Conservation (phyloP, 2,888 invertebrate species). For the Pyrocoelia pectoralis region DNA sequence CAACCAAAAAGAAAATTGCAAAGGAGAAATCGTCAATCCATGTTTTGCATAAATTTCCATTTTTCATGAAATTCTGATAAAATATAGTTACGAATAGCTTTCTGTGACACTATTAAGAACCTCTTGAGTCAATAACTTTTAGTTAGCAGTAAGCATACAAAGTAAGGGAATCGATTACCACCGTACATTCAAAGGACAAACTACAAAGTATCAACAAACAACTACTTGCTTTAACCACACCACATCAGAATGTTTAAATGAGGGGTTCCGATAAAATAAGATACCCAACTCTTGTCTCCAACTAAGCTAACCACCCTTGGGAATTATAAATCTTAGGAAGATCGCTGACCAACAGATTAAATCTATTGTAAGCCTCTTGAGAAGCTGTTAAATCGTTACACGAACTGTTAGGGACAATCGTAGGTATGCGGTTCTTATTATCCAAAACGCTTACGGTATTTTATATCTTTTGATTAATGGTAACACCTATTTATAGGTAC, state of each 20-base stretch:
- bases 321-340: slow-evolving; percentile 55
- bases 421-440: slow-evolving; percentile 20
- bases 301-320: slow-evolving; percentile 41
- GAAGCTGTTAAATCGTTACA: slow-evolving; percentile 51
- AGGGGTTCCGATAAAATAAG: slow-evolving; percentile 12
- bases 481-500: too few species aligned
- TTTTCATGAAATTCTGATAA: too few species aligned
- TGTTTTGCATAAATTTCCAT: too few species aligned
- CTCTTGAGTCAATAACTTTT: too few species aligned
- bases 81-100: too few species aligned
- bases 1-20: too few species aligned
- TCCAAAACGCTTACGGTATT: slow-evolving; percentile 6
- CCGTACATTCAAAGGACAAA: slow-evolving; percentile 17
- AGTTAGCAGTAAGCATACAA: too few species aligned
- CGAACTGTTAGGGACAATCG: slow-evolving; percentile 43
- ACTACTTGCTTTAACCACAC: slow-evolving; percentile 13
- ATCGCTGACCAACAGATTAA: slow-evolving; percentile 54
- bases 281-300: slow-evolving; percentile 34
- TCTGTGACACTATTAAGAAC: too few species aligned
- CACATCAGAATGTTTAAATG: slow-evolving; percentile 15
- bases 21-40: too few species aligned
- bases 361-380: slow-evolving; percentile 47
- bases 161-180: slow-evolving; percentile 16
- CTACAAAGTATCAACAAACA: slow-evolving; percentile 18
- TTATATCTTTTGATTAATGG: too few species aligned